These are phyloP conservation scores for Eurosta solidaginis DNA, from an alignment of 1,140 invertebrate species.

Conservation along the genomic window DNA sequence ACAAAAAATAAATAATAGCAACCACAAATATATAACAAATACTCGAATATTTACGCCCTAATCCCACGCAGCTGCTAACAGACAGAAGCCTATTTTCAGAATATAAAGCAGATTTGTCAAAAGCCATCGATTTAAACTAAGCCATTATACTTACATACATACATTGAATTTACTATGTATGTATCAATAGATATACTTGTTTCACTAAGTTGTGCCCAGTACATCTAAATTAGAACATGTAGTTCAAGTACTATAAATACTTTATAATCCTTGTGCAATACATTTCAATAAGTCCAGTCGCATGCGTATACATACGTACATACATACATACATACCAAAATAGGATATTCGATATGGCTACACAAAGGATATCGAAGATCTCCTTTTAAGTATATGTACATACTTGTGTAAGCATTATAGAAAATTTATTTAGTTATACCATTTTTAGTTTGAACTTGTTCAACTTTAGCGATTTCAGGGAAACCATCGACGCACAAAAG, in stretches of 20 bases:
- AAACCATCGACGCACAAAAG: background rate
- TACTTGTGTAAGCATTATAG: background rate
- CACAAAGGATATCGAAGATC: too few species aligned
- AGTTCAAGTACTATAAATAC: background rate
- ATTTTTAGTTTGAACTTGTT: too few species aligned
- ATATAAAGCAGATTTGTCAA: background rate
- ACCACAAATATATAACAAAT: background rate
- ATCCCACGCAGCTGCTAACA: background rate
- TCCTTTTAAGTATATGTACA: too few species aligned
- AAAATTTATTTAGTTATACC: too few species aligned
- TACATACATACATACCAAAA: too few species aligned
- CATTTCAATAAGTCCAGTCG: too few species aligned
- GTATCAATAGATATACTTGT: background rate
- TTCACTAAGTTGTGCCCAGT: background rate
- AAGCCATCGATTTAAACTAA: too few species aligned
- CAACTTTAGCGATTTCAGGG: background rate
- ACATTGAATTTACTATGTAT: too few species aligned
- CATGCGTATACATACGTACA: too few species aligned
- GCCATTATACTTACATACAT: background rate
- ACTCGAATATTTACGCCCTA: background rate
- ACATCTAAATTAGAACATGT: background rate
- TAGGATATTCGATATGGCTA: too few species aligned
- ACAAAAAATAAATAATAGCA: background rate
- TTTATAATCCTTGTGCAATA: slow-evolving; percentile 1
- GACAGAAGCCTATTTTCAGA: background rate